Evolutionary conservation across 2,888 invertebrate species (phyloP), one percentile per base, ranked within the genome.

Genomic region (Callyntrura guangdongensis): DNA sequence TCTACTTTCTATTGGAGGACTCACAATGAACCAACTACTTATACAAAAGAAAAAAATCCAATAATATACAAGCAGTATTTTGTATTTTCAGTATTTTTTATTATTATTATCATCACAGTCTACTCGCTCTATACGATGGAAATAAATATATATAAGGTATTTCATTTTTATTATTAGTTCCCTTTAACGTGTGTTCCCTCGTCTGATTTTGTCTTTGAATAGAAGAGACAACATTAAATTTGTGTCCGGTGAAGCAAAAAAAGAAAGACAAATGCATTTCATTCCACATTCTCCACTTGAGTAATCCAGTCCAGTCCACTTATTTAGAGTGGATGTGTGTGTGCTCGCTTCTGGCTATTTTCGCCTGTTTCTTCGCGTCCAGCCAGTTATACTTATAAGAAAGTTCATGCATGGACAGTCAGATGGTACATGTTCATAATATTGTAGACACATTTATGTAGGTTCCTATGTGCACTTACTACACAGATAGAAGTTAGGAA

Each of bases 301-400:
- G 56, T 82, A 69, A 88, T 88, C 88, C 88, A 82, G 81, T 88
- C 79, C 79, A 64, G 49, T 86, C 56, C 86, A 87, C 67, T 87
- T 79, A 87, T 22, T 86, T 53, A 49, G 56, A 85, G 69, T 85
- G 56, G 84, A n/a, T n/a, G n/a, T n/a, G n/a, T n/a, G n/a, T n/a
- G n/a, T n/a, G 20, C 64, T 20, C 59, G 59, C 56, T 36, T 4
- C 27, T 81, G 45, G 20, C 47, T 27, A n/a, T n/a, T n/a, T n/a
- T n/a, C 5, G 14, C 36, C 11, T 61, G n/a, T 0, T 59, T 27
- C 45, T n/a, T n/a, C n/a, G n/a, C n/a, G n/a, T 82, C 82, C 61
- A 45, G 27, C n/a, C n/a, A n/a, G n/a, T n/a, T n/a, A n/a, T n/a
- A n/a, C n/a, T 82, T 77, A 77, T 20, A 45, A 47, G 47, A n/a